phyloP scores from a whole-genome alignment of 2,797 vertebrate genomes.

The Pangasius djambal region DNA sequence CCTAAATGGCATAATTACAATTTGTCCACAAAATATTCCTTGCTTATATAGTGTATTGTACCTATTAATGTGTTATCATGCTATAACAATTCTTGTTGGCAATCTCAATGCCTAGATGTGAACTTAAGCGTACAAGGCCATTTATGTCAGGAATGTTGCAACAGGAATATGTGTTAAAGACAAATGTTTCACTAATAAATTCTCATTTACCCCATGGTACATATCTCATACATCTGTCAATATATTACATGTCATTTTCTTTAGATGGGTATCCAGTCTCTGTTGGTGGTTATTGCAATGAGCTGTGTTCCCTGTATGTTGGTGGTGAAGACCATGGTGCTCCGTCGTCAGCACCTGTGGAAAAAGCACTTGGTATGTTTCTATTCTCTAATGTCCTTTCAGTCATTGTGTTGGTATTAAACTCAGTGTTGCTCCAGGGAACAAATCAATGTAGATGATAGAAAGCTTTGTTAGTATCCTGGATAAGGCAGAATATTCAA shows the following conservation, averaged over 20 bases:
- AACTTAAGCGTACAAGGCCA: background rate
- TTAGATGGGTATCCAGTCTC: constrained; percentile 90
- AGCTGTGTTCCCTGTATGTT: constrained; percentile 98
- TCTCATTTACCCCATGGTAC: background rate
- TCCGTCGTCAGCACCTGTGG: constrained; percentile 92
- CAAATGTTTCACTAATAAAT: background rate
- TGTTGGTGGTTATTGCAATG: constrained; percentile 92
- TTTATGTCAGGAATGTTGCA: constrained; percentile 4
- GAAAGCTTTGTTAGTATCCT: background rate
- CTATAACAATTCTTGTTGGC: background rate
- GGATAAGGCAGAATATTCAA: background rate
- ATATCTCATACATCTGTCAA: background rate
- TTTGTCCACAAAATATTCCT: background rate
- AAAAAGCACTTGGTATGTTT: constrained; percentile 93
- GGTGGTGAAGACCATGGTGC: constrained; percentile 92
- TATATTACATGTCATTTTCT: constrained; percentile 47
- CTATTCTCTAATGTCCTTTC: constrained; percentile 51
- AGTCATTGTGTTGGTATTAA: constrained; percentile 46
- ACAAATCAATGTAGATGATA: background rate
- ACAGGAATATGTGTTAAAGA: background rate
- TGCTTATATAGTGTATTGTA: background rate
- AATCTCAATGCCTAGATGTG: background rate
- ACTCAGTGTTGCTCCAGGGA: background rate
- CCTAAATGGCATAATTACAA: background rate
- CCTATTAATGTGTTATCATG: background rate